Conservation (phyloP, 2,797 vertebrate genomes). For the Carcharodon carcharias region DNA sequence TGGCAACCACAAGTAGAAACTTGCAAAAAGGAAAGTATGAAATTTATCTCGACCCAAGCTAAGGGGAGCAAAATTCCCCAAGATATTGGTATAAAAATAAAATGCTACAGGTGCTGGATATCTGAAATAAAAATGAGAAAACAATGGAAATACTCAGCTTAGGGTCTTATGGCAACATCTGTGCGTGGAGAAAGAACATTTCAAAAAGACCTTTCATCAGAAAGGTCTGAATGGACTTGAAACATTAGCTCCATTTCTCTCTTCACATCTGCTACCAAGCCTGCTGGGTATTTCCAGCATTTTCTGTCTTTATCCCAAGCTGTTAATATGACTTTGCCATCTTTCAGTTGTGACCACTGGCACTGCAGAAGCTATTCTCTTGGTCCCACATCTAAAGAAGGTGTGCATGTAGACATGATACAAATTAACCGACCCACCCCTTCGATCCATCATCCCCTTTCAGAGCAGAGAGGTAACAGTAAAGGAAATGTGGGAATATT, state of each 20-base stretch:
- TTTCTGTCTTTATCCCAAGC: too few relatives aligned
- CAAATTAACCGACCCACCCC: background rate
- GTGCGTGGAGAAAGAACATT: background rate
- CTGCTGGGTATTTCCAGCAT: too few relatives aligned
- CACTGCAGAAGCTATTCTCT: too few relatives aligned
- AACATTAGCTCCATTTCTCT: background rate
- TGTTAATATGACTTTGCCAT: background rate
- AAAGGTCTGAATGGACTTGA: background rate
- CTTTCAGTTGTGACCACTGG: background rate
- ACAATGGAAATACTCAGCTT: background rate
- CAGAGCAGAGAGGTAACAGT: background rate
- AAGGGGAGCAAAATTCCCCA: background rate
- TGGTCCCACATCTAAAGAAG: background rate
- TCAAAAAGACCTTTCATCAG: background rate
- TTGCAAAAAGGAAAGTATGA: background rate
- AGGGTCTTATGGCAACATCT: background rate
- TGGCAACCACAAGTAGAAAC: background rate
- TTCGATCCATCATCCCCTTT: background rate
- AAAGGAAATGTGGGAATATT: background rate
- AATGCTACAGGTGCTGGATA: too few relatives aligned
- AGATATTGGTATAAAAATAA: background rate
- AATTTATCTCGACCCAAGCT: background rate
- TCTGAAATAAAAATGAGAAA: too few relatives aligned
- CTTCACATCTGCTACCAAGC: background rate
- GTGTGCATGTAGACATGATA: background rate